phyloP scores from a whole-genome alignment of 1,140 invertebrate genomes.

The Oryzaephilus surinamensis region DNA sequence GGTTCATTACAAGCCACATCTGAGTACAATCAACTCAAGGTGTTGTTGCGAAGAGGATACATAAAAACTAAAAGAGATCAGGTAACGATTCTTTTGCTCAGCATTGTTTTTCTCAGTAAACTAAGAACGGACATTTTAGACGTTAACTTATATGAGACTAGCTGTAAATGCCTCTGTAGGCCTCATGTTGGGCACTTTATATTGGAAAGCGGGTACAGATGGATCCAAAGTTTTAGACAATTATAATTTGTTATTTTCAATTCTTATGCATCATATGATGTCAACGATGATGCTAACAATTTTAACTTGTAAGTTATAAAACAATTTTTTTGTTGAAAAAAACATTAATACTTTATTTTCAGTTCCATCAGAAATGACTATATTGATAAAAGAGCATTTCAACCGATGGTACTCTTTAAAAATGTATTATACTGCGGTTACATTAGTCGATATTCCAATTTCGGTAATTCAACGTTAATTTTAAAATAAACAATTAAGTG shows the following conservation, averaged over 20 bases:
- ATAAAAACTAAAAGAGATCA: constrained; percentile 62
- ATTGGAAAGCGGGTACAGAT: constrained; percentile 56
- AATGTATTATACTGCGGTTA: constrained; percentile 81
- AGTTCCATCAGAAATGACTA: constrained; percentile 88
- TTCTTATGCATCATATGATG: constrained; percentile 76
- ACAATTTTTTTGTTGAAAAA: not conserved
- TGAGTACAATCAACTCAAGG: constrained; percentile 55
- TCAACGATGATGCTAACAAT: constrained; percentile 78
- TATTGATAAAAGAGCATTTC: constrained; percentile 85
- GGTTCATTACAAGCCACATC: constrained; percentile 52
- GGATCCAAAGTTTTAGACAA: constrained; percentile 66
- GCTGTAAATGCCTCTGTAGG: constrained; percentile 60
- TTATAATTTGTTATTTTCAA: constrained; percentile 71
- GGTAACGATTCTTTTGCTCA: constrained; percentile 35
- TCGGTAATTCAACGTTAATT: constrained; percentile 44
- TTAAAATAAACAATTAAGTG: not conserved
- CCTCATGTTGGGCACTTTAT: constrained; percentile 61
- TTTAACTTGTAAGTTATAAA: constrained; percentile 57
- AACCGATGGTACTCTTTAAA: constrained; percentile 95
- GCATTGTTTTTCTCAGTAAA: not conserved
- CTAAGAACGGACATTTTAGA: constrained; percentile 46
- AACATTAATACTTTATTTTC: constrained; percentile 33
- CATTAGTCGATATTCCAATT: constrained; percentile 69
- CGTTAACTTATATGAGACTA: constrained; percentile 76
- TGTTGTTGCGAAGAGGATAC: constrained; percentile 56